Percentiles rank a stretch among this genome's conserved stretches.
phyloP scores from a whole-genome alignment of 2,888 invertebrate species.

The Sturmia bella region DNA sequence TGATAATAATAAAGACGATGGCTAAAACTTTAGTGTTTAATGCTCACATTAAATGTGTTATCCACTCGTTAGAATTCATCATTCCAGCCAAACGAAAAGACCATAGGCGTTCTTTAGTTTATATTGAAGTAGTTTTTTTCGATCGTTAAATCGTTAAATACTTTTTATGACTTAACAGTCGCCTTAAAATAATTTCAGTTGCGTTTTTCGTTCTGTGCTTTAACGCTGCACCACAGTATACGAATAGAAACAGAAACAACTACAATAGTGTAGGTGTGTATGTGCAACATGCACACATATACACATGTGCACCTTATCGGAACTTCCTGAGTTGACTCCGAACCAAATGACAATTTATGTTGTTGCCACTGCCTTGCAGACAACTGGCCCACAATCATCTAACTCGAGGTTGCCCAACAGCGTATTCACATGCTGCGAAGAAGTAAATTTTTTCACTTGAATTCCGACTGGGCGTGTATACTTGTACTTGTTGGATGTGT shows the following conservation, averaged over 20 bases:
- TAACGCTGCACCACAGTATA: conserved; percentile 16
- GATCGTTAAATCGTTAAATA: conserved; percentile 61
- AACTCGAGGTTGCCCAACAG: too few species aligned
- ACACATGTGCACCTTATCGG: neutral
- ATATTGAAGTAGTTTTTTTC: conserved; percentile 56
- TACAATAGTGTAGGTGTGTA: too few species aligned
- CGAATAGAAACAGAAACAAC: neutral
- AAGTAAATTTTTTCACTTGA: too few species aligned
- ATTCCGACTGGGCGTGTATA: too few species aligned
- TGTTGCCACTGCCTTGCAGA: too few species aligned
- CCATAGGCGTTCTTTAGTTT: conserved; percentile 35
- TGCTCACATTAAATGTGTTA: conserved; percentile 61
- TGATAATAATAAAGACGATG: conserved; percentile 34
- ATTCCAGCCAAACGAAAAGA: conserved; percentile 14
- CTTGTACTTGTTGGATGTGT: too few species aligned
- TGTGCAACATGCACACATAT: neutral
- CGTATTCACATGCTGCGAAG: too few species aligned
- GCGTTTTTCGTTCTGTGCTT: conserved; percentile 20
- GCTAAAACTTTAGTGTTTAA: conserved; percentile 21
- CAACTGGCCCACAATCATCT: too few species aligned
- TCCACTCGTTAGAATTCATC: conserved; percentile 28
- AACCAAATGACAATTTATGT: too few species aligned
- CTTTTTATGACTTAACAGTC: conserved; percentile 66
- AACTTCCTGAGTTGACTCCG: too few species aligned
- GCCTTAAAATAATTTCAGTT: conserved; percentile 55